Evolutionary conservation across 1,140 invertebrate genomes (phyloP).

Genomic region (Hycleus cichorii): DNA sequence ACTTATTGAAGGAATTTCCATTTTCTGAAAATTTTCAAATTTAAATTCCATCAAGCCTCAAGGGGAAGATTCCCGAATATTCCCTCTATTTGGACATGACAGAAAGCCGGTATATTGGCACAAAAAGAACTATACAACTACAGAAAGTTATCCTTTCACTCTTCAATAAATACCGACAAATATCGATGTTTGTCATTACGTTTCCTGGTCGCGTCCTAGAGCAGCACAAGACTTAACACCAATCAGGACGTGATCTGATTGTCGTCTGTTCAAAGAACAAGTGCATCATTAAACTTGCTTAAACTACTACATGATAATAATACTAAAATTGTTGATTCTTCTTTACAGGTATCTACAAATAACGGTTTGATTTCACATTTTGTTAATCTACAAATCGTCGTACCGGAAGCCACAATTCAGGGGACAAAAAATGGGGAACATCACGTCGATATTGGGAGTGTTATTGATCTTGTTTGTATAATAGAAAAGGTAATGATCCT

Average conservation of each 20-base stretch:
- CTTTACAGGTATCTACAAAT: conserved; percentile 71
- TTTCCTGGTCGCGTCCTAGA: no score
- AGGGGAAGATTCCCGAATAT: no score
- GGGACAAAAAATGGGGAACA: conserved; percentile 69
- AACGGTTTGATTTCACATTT: conserved; percentile 80
- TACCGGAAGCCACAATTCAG: conserved; percentile 81
- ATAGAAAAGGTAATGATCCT: conserved; percentile 74
- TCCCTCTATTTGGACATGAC: no score
- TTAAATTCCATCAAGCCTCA: no score
- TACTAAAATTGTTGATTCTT: neutral
- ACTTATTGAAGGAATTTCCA: no score
- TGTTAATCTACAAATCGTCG: conserved; percentile 79
- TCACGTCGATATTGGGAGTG: conserved; percentile 81
- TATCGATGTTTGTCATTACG: no score
- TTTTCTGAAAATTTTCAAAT: no score
- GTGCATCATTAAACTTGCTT: conserved; percentile 7
- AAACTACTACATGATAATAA: conserved; percentile 3
- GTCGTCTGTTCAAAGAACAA: neutral
- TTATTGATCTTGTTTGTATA: conserved; percentile 85
- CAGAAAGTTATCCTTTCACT: no score
- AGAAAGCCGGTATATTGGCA: no score
- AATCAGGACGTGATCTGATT: conserved; percentile 11
- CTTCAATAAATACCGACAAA: no score
- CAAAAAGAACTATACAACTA: no score
- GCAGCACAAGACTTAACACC: conserved; percentile 5